phyloP scores from a whole-genome alignment of 2,888 invertebrate species.

The Phytoseiulus persimilis region DNA sequence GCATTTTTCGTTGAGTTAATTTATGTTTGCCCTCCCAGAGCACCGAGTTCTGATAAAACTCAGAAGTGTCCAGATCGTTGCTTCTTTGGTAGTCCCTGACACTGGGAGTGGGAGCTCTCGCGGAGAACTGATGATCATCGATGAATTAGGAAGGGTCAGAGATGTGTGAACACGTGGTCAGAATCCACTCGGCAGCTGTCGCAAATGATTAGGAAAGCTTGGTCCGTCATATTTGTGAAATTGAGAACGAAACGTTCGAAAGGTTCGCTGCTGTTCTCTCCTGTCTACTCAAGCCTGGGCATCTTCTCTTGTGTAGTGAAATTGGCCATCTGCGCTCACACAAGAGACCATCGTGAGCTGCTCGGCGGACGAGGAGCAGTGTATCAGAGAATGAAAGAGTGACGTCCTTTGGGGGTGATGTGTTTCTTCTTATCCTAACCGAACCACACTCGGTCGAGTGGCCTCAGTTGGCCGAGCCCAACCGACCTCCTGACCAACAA shows the following conservation, averaged over 20 bases:
- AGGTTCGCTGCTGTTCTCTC: background rate
- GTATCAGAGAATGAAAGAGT: background rate
- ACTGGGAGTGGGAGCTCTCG: too few species aligned
- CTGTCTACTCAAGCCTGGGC: background rate
- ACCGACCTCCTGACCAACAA: background rate
- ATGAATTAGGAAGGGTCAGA: too few species aligned
- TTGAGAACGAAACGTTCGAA: background rate
- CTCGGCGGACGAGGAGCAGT: background rate
- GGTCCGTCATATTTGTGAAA: background rate
- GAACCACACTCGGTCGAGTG: background rate
- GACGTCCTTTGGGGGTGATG: background rate
- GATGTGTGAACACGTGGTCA: too few species aligned
- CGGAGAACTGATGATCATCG: too few species aligned
- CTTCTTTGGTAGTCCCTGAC: too few species aligned
- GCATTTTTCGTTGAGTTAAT: too few species aligned
- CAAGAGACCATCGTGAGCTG: background rate
- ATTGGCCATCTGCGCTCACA: background rate
- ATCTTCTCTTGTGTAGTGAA: background rate
- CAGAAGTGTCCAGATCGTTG: too few species aligned
- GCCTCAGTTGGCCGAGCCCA: background rate
- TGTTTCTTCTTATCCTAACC: background rate
- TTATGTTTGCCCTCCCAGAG: too few species aligned
- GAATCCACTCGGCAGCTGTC: too few species aligned
- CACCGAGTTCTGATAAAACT: too few species aligned
- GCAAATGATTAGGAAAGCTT: too few species aligned